These are phyloP conservation scores for Manis javanica DNA, from an alignment of 2,797 vertebrate species.

Conservation along the genomic window DNA sequence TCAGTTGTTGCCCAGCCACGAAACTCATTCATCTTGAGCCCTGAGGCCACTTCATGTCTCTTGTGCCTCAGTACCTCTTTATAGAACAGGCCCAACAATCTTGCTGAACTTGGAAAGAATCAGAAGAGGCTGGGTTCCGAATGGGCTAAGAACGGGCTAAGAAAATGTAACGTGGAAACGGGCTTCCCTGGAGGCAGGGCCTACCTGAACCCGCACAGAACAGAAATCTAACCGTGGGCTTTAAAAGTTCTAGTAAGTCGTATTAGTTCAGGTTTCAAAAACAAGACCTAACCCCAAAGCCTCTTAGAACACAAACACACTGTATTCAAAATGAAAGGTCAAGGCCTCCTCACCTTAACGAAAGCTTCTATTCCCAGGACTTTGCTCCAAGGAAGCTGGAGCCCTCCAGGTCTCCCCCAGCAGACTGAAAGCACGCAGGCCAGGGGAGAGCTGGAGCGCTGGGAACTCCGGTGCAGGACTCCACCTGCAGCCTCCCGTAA, in stretches of 20 bases:
- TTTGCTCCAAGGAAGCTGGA: neutral
- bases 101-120: neutral
- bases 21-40: neutral
- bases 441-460: neutral
- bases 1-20: fast-evolving
- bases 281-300: neutral
- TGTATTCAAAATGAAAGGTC: neutral
- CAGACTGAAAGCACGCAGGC: fast-evolving
- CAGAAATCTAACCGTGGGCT: neutral
- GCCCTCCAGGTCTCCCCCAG: too few species aligned
- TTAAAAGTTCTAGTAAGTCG: neutral
- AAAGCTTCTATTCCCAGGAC: neutral
- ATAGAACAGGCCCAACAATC: neutral
- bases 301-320: neutral
- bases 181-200: neutral
- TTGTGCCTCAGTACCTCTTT: neutral
- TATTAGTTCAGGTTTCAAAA: neutral
- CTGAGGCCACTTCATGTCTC: neutral
- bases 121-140: neutral
- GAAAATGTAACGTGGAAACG: neutral
- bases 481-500: neutral
- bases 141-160: neutral
- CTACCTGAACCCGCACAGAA: neutral
- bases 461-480: fast-evolving
- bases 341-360: neutral